phyloP scores from a whole-genome alignment of 2,888 invertebrate species.

The Synanthedon formicaeformis region DNA sequence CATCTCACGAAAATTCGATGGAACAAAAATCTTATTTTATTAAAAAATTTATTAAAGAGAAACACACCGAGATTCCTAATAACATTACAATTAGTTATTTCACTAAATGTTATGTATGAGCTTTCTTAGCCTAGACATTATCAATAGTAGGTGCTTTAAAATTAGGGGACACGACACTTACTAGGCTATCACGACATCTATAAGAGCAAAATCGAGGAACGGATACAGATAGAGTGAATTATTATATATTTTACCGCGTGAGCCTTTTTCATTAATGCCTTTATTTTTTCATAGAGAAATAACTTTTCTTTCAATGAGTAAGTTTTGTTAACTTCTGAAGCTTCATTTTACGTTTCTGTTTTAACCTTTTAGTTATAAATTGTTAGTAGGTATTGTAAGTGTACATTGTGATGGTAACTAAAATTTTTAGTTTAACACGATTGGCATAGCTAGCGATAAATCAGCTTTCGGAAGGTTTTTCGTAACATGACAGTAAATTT shows the following conservation, averaged over 20 bases:
- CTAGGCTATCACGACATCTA: constrained; percentile 68
- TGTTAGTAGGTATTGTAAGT: no score
- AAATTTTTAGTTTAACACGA: no score
- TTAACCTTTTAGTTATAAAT: no score
- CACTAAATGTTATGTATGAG: constrained; percentile 54
- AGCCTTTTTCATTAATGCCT: background rate
- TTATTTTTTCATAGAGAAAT: no score
- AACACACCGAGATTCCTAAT: constrained; percentile 42
- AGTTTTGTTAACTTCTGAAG: no score
- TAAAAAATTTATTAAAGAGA: constrained; percentile 32
- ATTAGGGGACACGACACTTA: constrained; percentile 55
- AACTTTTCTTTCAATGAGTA: no score
- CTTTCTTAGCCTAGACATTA: constrained; percentile 32
- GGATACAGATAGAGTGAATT: constrained; percentile 53
- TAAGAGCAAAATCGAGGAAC: constrained; percentile 68
- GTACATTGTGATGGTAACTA: no score
- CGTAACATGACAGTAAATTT: no score
- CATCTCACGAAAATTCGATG: constrained; percentile 15
- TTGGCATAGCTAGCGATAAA: no score
- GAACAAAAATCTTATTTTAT: constrained; percentile 18
- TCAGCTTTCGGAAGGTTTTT: no score
- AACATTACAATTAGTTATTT: constrained; percentile 24
- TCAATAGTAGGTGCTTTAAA: background rate
- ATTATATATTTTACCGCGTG: constrained; percentile 8
- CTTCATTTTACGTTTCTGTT: no score